These are phyloP conservation scores for Podabrus alpinus DNA, from an alignment of 2,888 invertebrate species.

Conservation along the genomic window DNA sequence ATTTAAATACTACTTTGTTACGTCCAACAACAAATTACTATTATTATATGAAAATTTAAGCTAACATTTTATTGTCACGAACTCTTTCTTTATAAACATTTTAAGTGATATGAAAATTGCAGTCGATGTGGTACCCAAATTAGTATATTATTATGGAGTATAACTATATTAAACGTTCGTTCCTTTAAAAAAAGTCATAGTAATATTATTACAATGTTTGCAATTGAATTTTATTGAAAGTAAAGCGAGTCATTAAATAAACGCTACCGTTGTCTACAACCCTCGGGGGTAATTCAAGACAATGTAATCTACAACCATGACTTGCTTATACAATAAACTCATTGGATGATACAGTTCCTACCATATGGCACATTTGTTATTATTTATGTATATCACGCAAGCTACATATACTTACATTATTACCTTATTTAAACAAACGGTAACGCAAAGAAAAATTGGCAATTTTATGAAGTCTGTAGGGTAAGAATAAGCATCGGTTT, in stretches of 20 bases:
- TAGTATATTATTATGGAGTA: too few relatives aligned
- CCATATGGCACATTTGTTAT: slow-evolving; percentile 17
- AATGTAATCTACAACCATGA: slow-evolving; percentile 15
- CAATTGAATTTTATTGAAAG: neutral
- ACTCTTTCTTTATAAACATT: too few relatives aligned
- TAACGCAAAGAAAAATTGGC: slow-evolving; percentile 15
- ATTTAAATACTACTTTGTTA: neutral
- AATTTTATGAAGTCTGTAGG: neutral
- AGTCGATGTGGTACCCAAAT: too few relatives aligned
- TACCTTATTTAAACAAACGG: slow-evolving; percentile 5
- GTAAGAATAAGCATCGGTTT: neutral
- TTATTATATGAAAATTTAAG: neutral
- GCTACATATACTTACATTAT: slow-evolving; percentile 9
- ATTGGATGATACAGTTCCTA: slow-evolving; percentile 5
- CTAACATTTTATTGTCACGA: neutral
- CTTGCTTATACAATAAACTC: slow-evolving; percentile 9
- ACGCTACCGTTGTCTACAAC: slow-evolving; percentile 9
- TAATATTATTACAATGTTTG: neutral
- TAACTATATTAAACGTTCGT: too few relatives aligned
- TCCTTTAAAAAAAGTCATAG: neutral
- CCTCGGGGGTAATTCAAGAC: slow-evolving; percentile 7
- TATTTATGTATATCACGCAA: slow-evolving; percentile 8
- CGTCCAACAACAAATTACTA: neutral
- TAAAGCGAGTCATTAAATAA: neutral
- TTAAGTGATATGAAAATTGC: too few relatives aligned